A percentile compares a stretch with the other conserved stretches of the same genome.
Evolutionary conservation across 2,797 vertebrate genomes (phyloP).

Genomic region (Cheracebus regulus): DNA sequence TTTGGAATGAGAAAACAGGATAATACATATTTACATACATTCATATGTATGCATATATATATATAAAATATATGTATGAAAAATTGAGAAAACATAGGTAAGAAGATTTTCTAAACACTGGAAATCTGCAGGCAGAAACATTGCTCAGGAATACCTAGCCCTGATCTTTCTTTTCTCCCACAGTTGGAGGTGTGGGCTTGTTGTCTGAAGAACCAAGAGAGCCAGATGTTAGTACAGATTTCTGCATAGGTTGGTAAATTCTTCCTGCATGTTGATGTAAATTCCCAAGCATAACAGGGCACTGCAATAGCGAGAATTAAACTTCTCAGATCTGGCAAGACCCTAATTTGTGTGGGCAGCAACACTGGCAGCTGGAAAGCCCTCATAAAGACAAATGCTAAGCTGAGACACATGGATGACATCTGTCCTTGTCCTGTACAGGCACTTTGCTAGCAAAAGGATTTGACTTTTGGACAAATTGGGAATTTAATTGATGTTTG

Average conservation of each 20-base stretch:
- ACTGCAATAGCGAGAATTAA: not conserved
- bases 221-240: not conserved
- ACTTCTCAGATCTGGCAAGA: not conserved
- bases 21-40: not conserved
- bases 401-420: not conserved
- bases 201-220: not conserved
- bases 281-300: not conserved
- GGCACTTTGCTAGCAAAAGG: not conserved
- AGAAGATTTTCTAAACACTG: not conserved
- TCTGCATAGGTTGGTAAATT: not conserved
- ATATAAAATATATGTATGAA: not conserved
- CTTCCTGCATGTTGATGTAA: not conserved
- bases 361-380: not conserved
- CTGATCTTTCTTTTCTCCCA: not conserved
- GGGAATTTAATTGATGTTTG: not conserved
- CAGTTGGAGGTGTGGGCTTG: not conserved
- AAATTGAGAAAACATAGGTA: slow-evolving; percentile 6
- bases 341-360: not conserved
- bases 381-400: not conserved
- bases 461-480: not conserved
- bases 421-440: not conserved
- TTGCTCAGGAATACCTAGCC: not conserved
- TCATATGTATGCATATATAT: not conserved
- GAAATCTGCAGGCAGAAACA: not conserved
- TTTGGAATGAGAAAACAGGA: not conserved